Conservation (phyloP, 2,797 vertebrate genomes). For the Notoglanidium macrostoma region DNA sequence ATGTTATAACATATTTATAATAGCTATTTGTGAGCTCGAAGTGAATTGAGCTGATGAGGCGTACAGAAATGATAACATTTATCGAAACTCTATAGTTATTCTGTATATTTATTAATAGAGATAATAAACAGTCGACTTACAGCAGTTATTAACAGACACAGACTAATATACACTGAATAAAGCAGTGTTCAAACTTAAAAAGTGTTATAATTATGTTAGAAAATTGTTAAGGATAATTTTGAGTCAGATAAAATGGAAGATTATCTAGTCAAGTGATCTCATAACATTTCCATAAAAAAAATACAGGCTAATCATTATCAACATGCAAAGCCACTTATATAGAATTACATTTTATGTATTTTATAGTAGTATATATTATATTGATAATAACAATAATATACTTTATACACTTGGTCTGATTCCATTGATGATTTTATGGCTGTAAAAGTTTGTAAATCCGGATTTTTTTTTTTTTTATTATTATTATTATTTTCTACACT, state of each 20-base stretch:
- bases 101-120: not conserved
- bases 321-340: not conserved
- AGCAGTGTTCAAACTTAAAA: not conserved
- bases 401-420: not conserved
- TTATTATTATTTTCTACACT: not conserved
- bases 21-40: not conserved
- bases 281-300: not conserved
- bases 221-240: not conserved
- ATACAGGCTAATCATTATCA: not conserved
- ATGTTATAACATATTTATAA: not conserved
- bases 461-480: too few relatives aligned
- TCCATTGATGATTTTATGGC: constrained; percentile 25
- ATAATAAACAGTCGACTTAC: not conserved
- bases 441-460: constrained; percentile 34
- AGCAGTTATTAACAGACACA: not conserved
- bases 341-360: not conserved
- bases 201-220: not conserved
- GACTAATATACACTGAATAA: not conserved
- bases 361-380: too few relatives aligned
- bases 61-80: not conserved
- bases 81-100: not conserved
- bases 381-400: not conserved
- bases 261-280: not conserved
- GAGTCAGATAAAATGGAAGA: not conserved
- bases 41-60: not conserved